Conservation (phyloP, 2,113 vertebrate genomes). For the Nothocercus julius region DNA sequence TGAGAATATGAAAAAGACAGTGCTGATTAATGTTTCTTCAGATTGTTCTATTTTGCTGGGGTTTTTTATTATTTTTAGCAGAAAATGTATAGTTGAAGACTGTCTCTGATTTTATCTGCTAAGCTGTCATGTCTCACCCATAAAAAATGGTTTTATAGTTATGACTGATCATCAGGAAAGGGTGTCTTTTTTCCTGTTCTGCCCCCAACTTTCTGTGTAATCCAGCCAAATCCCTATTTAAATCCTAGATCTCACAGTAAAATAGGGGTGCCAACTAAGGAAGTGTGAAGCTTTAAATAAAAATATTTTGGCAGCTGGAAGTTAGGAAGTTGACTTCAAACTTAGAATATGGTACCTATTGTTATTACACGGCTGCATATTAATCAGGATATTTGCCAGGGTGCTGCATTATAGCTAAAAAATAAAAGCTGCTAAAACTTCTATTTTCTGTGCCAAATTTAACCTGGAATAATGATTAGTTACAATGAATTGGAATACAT, state of each 20-base stretch:
- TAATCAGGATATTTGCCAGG: not conserved
- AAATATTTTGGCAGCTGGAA: not conserved
- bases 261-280: not conserved
- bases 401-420: not conserved
- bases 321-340: not conserved
- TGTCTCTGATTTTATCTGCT: not conserved
- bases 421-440: not conserved
- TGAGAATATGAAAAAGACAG: not conserved
- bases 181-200: not conserved
- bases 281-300: not conserved
- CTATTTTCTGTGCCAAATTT: not conserved
- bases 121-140: not conserved
- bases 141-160: not conserved
- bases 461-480: not conserved
- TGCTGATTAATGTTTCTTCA: not conserved
- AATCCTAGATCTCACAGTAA: not conserved
- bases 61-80: not conserved
- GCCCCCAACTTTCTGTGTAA: not conserved
- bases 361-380: not conserved
- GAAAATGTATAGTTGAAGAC: not conserved
- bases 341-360: not conserved
- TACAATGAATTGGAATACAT: not conserved
- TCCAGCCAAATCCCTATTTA: not conserved
- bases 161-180: not conserved
- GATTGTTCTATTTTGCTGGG: not conserved